Base-by-base conservation (phyloP, 2,113 vertebrate genomes). In the Dipodomys spectabilis region DNA sequence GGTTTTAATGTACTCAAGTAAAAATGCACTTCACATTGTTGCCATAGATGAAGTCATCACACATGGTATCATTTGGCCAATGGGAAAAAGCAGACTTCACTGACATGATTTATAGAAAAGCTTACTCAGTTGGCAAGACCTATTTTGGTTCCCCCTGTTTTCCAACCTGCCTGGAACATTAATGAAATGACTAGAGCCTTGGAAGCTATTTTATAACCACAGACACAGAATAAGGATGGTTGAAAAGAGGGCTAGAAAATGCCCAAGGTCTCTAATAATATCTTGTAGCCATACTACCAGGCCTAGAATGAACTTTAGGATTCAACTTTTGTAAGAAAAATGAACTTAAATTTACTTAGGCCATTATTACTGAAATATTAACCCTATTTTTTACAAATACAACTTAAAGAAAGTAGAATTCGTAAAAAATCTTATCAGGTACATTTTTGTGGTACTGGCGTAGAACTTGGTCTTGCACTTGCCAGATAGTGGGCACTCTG, bases 261-360 rank as follows among this genome's bases (percentile, higher is more conserved):
- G 18, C n/a, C 49, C 10, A 49, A 73, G 18, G 57, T 82, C 68
- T 30, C 35, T 92, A 84, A 90, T 49, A 32, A 30, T n/a, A 92
- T 72, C 81, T 68, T 90, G 72, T 16, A 90, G 39, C 67, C 2
- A 79, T 10, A 19, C 7, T 77, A 90, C 27, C 44, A 93, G n/a
- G 8, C n/a, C 28, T 73, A 23, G 73, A 88, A 92, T 91, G 64
- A 86, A 88, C 27, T 93, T 88, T 68, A 35, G 62, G 89, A 86
- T 84, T 92, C 69, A 85, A 13, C 75, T 75, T 95, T 91, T 60
- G 19, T n/a, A 9, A 78, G 30, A 75, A 96, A 93, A 95, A 71
- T 64, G 71, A 90, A 82, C 67, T 87, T 85, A 88, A 77, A 69
- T 93, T 91, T 94, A 93, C 7, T 67, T 79, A 95, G 27, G 67